phyloP scores from a whole-genome alignment of 2,888 invertebrate species.

The Hydropsyche betteni region DNA sequence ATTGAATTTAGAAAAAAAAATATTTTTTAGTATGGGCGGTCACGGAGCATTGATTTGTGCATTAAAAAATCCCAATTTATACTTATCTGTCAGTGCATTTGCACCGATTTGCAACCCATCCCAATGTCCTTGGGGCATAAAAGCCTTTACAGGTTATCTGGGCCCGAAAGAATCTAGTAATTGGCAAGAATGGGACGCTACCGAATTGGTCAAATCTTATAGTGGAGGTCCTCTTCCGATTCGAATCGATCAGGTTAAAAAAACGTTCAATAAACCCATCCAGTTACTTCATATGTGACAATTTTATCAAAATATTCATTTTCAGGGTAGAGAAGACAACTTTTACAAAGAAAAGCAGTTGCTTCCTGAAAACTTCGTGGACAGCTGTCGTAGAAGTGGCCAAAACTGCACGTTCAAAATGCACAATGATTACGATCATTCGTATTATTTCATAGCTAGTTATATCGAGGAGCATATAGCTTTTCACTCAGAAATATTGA shows the following conservation, averaged over 20 bases:
- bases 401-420: constrained; percentile 69
- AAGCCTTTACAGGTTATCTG: constrained; percentile 84
- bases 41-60: constrained; percentile 94
- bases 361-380: constrained; percentile 83
- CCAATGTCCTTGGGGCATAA: constrained; percentile 86
- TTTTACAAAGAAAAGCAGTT: constrained; percentile 81
- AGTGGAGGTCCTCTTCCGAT: constrained; percentile 84
- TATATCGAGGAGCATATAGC: constrained; percentile 93
- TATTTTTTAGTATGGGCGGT: constrained; percentile 90
- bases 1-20: constrained; percentile 39
- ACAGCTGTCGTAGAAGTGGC: constrained; percentile 72
- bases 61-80: constrained; percentile 89
- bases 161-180: constrained; percentile 59
- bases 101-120: constrained; percentile 93
- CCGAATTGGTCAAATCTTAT: constrained; percentile 81
- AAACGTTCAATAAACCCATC: neutral
- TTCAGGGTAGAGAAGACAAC: constrained; percentile 82
- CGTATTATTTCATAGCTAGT: constrained; percentile 90
- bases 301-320: constrained; percentile 51
- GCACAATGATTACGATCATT: constrained; percentile 92
- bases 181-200: constrained; percentile 91
- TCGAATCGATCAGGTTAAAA: constrained; percentile 84
- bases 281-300: neutral
- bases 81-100: constrained; percentile 91
- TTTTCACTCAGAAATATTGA: constrained; percentile 85